These are phyloP conservation scores for Nycticryphes semicollaris DNA, from an alignment of 2,113 vertebrate genomes.

Conservation along the genomic window DNA sequence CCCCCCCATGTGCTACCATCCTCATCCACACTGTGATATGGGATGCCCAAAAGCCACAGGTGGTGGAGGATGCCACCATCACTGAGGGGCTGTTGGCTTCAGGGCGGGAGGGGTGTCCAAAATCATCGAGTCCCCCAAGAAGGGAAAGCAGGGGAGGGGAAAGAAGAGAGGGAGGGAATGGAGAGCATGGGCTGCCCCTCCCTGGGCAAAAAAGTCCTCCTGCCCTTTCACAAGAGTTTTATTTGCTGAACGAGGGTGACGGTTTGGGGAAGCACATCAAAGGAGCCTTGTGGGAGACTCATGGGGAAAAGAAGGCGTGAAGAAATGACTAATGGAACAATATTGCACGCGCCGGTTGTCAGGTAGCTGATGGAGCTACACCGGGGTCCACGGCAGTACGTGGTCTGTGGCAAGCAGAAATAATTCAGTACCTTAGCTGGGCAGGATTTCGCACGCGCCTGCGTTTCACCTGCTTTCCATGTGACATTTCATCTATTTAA, in stretches of 20 bases:
- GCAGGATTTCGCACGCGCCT: not conserved
- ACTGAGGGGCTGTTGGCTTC: not conserved
- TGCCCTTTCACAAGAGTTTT: not conserved
- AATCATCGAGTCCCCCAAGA: fast-evolving
- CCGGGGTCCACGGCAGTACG: fast-evolving
- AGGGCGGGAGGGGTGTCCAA: not conserved
- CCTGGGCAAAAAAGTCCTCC: not conserved
- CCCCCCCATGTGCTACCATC: not conserved
- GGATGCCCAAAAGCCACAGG: not conserved
- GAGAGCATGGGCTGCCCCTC: not conserved
- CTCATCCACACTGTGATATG: fast-evolving
- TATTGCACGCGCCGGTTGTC: not conserved
- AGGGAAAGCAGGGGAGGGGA: not conserved
- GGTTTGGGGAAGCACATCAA: not conserved
- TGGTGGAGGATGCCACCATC: not conserved
- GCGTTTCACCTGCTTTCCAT: not conserved
- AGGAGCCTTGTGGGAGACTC: not conserved
- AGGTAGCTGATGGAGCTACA: not conserved
- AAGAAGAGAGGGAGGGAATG: too few species aligned
- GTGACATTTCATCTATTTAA: not conserved
- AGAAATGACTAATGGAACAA: not conserved
- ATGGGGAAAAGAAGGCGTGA: not conserved
- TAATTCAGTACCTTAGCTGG: not conserved
- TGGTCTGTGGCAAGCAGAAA: not conserved
- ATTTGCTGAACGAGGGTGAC: not conserved